Evolutionary conservation across 2,888 invertebrate species (phyloP), one percentile per base, ranked within the genome.

Genomic region (Athripsodes cinereus): DNA sequence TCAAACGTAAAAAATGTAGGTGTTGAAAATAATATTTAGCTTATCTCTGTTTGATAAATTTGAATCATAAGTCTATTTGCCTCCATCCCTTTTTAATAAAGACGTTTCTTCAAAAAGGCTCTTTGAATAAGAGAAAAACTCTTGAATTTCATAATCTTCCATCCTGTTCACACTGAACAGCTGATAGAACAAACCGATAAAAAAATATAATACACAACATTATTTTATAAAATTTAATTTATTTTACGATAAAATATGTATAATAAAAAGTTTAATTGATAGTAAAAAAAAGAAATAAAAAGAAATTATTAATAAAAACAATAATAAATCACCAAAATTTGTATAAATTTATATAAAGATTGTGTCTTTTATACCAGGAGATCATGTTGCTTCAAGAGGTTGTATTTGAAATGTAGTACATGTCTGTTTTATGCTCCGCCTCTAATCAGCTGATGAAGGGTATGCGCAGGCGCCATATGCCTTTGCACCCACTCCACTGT

Each of bases 351-450:
- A 22, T 46, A 47, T 40, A 40, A 40, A 40, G 40, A 40, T 44
- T 57, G 53, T 56, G 59, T 44, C 50, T 49, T 21, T 21, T 44
- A 26, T 57, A 56, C 52, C 59, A 59, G 59, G 59, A 52, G 49
- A 40, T 16, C 55, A 59, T 20, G 47, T 18, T n/a, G 16, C 21
- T 1, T 16, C 20, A 56, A 46, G 53, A 59, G 56, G 50, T 56
- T 8, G 48, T 3, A 11, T 22, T n/a, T 5, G 22, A 20, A 22
- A 40, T 55, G 35, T 50, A 48, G 20, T 22, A 31, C 55, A 49
- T 49, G 48, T 47, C 20, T 26, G 6, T 18, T 16, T 22, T 44
- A 13, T 34, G 16, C 46, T 21, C 52, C 51, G 56, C 56, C 55
- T 51, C 40, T 31, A 31, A 54, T 54, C 55, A 58, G 55, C 60